Conservation (phyloP, 2,888 invertebrate genomes). For the Linyphia triangularis region DNA sequence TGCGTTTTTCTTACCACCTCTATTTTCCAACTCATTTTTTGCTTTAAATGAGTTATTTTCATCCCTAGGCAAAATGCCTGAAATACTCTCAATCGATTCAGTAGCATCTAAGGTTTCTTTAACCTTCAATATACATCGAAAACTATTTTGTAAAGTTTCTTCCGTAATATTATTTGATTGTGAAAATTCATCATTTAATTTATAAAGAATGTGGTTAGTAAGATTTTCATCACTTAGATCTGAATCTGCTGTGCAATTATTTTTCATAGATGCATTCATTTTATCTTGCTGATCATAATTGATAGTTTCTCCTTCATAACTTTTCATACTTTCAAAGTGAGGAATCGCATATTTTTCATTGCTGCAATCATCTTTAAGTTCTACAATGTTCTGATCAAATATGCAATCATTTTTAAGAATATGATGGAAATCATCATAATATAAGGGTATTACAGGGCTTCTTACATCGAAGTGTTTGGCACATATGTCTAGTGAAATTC, state of each 20-base stretch:
- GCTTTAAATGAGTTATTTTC: not conserved
- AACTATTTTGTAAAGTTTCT: not conserved
- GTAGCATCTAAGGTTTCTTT: not conserved
- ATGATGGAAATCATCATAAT: too few species aligned
- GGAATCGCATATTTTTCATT: not conserved
- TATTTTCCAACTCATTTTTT: not conserved
- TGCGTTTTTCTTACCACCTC: not conserved
- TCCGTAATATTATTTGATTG: not conserved
- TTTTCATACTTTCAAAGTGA: not conserved
- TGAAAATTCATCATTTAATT: not conserved
- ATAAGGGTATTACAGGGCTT: conserved; percentile 33
- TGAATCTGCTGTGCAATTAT: not conserved
- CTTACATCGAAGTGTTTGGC: not conserved
- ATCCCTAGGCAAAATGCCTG: not conserved
- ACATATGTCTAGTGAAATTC: not conserved
- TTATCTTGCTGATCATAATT: not conserved
- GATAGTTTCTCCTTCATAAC: not conserved
- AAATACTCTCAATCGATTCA: not conserved
- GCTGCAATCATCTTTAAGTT: too few species aligned
- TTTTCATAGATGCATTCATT: not conserved
- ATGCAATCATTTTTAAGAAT: too few species aligned
- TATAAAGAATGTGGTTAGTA: not conserved
- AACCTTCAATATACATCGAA: not conserved
- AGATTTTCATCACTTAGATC: conserved; percentile 31
- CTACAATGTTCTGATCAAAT: too few species aligned